Evolutionary conservation across 1,140 invertebrate genomes (phyloP), one percentile per base, ranked within the genome.

Genomic region (Drosophila setifemur): DNA sequence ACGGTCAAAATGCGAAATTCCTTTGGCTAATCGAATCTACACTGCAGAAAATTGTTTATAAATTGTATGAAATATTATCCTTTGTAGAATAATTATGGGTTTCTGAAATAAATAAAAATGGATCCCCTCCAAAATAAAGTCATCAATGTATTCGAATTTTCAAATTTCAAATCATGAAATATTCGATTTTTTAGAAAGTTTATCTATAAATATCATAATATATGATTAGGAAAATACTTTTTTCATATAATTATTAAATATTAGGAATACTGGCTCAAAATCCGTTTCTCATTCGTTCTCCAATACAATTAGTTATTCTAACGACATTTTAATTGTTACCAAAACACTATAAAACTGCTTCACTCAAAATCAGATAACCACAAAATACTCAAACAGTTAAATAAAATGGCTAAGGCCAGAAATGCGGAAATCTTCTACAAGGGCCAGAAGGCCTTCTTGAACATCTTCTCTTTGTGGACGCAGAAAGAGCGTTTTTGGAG

Each of bases 381-480:
- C 3, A 50, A 12, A 40, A 43, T 31, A 19, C 19, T 8, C 6
- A n/a, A 7, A 12, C n/a, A n/a, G n/a, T n/a, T n/a, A n/a, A n/a
- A n/a, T n/a, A 3, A 48, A 16, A 58, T 58, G 55, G 3, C 33
- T 3, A 42, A n/a, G n/a, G n/a, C n/a, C n/a, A n/a, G 29, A 2
- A 8, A 7, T 4, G 60, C 48, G n/a, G 37, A 52, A 8, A 29
- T 77, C 3, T 82, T 82, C 29, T 82, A 69, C 23, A 8, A 6
- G 2, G 61, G 50, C 5, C 77, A 83, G 11, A 37, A 42, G 29
- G 21, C 40, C 0, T 26, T 49, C 2, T 19, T 83, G 0, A 37
- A 68, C 14, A 26, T 52, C 14, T 85, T 44, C 28, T 73, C 70
- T 0, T 9, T 83, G 4, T 74, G 71, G 74, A 60, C 79, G 2